Percentiles rank a stretch among this genome's conserved stretches.
Evolutionary conservation across 2,797 vertebrate genomes (phyloP).

Genomic region (Chaunax sp.): DNA sequence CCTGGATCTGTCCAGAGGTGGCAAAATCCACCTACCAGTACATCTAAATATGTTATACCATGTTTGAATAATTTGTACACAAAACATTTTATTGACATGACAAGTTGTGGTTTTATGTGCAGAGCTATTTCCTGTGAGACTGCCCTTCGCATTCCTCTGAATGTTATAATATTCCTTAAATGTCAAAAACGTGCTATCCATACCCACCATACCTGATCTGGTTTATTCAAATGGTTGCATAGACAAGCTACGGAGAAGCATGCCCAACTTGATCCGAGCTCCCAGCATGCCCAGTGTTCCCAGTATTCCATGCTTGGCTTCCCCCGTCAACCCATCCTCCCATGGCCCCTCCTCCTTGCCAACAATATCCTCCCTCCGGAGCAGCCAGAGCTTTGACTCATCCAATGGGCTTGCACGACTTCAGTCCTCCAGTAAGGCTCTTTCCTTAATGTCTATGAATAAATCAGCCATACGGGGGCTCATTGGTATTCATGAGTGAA

Average conservation of each 20-base stretch:
- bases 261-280: constrained; percentile 95
- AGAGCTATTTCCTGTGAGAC: not conserved
- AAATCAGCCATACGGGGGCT: constrained; percentile 5
- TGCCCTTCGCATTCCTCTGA: not conserved
- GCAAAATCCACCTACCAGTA: not conserved
- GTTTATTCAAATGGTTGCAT: constrained; percentile 55
- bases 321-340: constrained; percentile 75
- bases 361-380: constrained; percentile 87
- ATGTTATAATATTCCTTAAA: not conserved
- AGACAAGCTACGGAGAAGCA: constrained; percentile 97
- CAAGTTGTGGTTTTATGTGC: not conserved
- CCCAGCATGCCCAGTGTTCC: constrained; percentile 96
- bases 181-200: constrained; percentile 8
- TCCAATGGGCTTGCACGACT: constrained; percentile 90
- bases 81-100: not conserved
- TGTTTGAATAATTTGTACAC: not conserved
- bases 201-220: constrained; percentile 25
- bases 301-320: constrained; percentile 86
- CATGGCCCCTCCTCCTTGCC: constrained; percentile 84
- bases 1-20: not conserved
- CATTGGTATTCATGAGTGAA: constrained; percentile 13
- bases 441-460: constrained; percentile 30
- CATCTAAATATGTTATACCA: not conserved
- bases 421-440: constrained; percentile 92
- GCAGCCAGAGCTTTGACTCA: constrained; percentile 97